Conservation (phyloP, 2,888 invertebrate genomes). For the Volucella zonaria region DNA sequence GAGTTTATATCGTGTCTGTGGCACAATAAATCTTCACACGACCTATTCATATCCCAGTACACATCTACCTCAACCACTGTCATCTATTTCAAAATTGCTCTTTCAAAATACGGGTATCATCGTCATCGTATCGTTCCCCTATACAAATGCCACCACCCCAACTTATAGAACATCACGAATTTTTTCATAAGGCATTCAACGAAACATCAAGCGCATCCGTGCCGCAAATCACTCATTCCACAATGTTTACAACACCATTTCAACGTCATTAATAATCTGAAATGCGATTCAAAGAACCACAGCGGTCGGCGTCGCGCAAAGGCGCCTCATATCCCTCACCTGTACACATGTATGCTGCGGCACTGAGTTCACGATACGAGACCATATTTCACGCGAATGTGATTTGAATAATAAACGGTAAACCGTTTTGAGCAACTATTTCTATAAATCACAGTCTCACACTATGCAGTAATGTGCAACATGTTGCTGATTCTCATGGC, state of each 20-base stretch:
- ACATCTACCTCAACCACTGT: constrained; percentile 6
- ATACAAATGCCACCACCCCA: constrained; percentile 21
- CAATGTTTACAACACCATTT: constrained; percentile 71
- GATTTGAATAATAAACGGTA: constrained; percentile 73
- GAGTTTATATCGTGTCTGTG: neutral
- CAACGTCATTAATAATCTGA: constrained; percentile 72
- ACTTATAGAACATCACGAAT: constrained; percentile 54
- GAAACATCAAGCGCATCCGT: constrained; percentile 72
- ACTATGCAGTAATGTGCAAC: constrained; percentile 19
- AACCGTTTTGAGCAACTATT: constrained; percentile 65
- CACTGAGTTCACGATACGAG: constrained; percentile 47
- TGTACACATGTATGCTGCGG: neutral
- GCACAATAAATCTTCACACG: constrained; percentile 13
- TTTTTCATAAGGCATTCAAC: constrained; percentile 13
- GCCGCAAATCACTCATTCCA: constrained; percentile 72
- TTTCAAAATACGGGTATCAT: constrained; percentile 1
- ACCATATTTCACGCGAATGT: constrained; percentile 71
- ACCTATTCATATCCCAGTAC: neutral
- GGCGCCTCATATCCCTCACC: constrained; percentile 67
- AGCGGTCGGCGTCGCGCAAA: constrained; percentile 37
- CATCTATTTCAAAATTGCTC: constrained; percentile 42
- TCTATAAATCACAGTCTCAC: constrained; percentile 58
- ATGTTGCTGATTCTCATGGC: constrained; percentile 19
- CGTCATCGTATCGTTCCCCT: neutral
- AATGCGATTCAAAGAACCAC: constrained; percentile 66